These are phyloP conservation scores for Artemia franciscana DNA, from an alignment of 1,140 invertebrate species.

Conservation along the genomic window DNA sequence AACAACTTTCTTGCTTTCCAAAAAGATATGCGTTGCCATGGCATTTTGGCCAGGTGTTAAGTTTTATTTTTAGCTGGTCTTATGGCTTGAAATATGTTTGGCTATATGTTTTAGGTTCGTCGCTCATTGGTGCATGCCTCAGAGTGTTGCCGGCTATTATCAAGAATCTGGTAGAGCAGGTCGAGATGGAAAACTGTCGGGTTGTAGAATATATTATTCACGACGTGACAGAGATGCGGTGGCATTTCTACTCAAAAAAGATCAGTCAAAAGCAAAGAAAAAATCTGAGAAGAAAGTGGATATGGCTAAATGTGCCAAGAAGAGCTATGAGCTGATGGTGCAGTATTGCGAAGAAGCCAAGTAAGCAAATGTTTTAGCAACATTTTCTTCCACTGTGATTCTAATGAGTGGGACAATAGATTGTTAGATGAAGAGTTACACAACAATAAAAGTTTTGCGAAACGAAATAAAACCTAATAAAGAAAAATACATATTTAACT, in stretches of 20 bases:
- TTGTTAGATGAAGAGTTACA: too few species aligned
- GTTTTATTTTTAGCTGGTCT: too few species aligned
- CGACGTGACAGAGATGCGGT: conserved; percentile 46
- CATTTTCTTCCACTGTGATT: too few species aligned
- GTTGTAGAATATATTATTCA: conserved; percentile 45
- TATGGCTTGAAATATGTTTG: conserved; percentile 9
- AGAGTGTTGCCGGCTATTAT: conserved; percentile 38
- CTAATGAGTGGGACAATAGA: too few species aligned
- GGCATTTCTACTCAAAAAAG: conserved; percentile 48
- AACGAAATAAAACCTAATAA: too few species aligned
- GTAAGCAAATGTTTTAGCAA: too few species aligned
- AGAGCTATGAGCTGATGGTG: conserved; percentile 47
- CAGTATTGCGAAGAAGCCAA: conserved; percentile 44
- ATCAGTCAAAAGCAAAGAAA: conserved; percentile 28
- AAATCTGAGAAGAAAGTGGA: conserved; percentile 20
- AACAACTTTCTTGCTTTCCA: too few species aligned
- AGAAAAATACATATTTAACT: too few species aligned
- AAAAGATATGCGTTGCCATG: too few species aligned
- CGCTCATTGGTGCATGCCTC: conserved; percentile 75
- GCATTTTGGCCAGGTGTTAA: too few species aligned
- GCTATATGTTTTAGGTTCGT: conserved; percentile 37
- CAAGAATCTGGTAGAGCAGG: conserved; percentile 32
- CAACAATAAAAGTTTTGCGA: too few species aligned
- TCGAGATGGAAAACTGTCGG: conserved; percentile 31
- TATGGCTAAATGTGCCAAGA: conserved; percentile 32